Base-by-base conservation (phyloP, 2,888 invertebrate species). In the Seira ritae region DNA sequence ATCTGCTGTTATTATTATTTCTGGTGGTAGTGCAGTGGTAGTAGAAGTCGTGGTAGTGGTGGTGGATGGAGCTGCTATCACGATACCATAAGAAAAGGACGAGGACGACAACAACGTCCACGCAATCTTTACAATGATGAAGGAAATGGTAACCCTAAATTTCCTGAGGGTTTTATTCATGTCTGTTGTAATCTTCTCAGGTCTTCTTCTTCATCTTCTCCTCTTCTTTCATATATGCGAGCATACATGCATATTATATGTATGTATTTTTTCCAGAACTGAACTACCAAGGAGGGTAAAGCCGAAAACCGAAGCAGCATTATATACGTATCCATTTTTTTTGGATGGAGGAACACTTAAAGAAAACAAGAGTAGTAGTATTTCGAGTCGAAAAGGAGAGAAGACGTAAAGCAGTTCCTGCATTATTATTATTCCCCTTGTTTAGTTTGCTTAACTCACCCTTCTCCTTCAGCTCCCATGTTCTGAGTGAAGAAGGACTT, bases 111-210 rank as follows among this genome's bases (percentile, higher is more conserved):
- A 70, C 73, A 23, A 55, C 66, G 46, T 73, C 42, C 74, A 74
- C 65, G 22, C 66, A 74, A 74, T 73, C 73, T 55, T 12, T 65
- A 73, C 37, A 73, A 62, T 75, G 75, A 72, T 83, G 83, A 78
- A 78, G 83, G 78, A 78, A 83, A 83, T 78, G 83, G 83, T 78
- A 83, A 83, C 83, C 83, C 78, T 83, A 78, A 83, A 83, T 83
- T 83, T 83, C 83, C 83, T 83, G 72, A 83, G 83, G 78, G 78
- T 83, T 83, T 83, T 83, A 83, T 78, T 77, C 83, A 83, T 78
- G 83, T 78, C 83, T 78, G 73, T 78, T 83, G 83, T 83, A 83
- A 83, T 83, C 83, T 83, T 83, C 83, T 78, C 83, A 74, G 78
- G 83, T 78, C 68, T 76, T 82, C 81, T 65, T 75, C 80, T 19